These are phyloP conservation scores for Alca torda DNA, from an alignment of 2,797 vertebrate genomes.

Conservation along the genomic window DNA sequence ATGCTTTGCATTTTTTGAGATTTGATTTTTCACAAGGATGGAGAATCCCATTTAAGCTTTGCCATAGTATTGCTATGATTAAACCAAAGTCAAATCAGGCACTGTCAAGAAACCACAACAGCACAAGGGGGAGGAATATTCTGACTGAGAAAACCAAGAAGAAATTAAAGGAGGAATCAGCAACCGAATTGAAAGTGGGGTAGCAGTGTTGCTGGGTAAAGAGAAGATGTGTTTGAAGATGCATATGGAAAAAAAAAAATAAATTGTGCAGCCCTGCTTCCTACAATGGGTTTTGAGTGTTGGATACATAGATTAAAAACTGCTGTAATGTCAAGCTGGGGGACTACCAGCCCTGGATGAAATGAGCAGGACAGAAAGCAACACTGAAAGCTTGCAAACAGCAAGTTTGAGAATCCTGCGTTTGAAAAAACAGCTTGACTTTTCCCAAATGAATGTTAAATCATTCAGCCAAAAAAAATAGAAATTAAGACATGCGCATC, in stretches of 20 bases:
- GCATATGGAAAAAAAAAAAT: not conserved
- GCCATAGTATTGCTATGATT: not conserved
- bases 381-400: not conserved
- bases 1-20: not conserved
- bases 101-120: not conserved
- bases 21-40: not conserved
- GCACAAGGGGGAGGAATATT: not conserved
- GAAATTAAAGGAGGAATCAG: not conserved
- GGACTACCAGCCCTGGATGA: not conserved
- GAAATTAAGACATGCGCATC: not conserved
- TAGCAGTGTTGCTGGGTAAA: not conserved
- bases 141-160: not conserved
- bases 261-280: not conserved
- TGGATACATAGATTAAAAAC: not conserved
- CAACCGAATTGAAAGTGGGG: not conserved
- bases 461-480: not conserved
- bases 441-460: not conserved
- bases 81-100: not conserved
- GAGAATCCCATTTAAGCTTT: not conserved
- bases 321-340: not conserved
- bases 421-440: not conserved
- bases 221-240: not conserved
- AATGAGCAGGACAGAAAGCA: not conserved
- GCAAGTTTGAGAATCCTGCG: not conserved
- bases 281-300: not conserved